Evolutionary conservation across 2,888 invertebrate genomes (phyloP).

Genomic region (Lomographa bimaculata): DNA sequence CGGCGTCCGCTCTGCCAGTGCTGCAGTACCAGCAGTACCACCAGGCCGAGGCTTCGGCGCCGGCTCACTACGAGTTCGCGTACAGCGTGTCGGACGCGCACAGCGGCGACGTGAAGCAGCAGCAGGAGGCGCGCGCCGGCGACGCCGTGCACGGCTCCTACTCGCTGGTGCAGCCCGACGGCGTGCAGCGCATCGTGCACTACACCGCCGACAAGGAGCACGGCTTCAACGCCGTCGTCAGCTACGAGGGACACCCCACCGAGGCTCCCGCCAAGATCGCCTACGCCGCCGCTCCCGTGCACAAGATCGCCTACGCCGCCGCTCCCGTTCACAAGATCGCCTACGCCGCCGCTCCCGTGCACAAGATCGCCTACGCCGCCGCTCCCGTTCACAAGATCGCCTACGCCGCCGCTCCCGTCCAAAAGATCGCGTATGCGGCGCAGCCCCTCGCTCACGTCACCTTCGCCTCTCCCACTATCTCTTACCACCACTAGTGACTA

Average conservation of each 20-base stretch:
- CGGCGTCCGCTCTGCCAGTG: slow-evolving; percentile 38
- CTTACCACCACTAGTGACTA: slow-evolving; percentile 66
- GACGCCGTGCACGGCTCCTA: slow-evolving; percentile 74
- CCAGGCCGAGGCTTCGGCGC: slow-evolving; percentile 52
- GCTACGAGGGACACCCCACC: slow-evolving; percentile 67
- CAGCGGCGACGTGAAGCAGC: slow-evolving; percentile 74
- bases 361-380: slow-evolving; percentile 44
- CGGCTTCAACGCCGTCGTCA: slow-evolving; percentile 75
- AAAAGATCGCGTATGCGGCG: slow-evolving; percentile 38
- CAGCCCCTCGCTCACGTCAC: slow-evolving; percentile 50
- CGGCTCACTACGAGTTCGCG: slow-evolving; percentile 70
- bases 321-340: slow-evolving; percentile 39
- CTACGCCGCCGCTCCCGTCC: slow-evolving; percentile 36
- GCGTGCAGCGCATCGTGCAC: slow-evolving; percentile 70
- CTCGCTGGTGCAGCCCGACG: slow-evolving; percentile 76
- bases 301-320: slow-evolving; percentile 15
- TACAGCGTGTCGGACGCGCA: slow-evolving; percentile 73
- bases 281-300: slow-evolving; percentile 42
- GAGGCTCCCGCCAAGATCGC: slow-evolving; percentile 39
- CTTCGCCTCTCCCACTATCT: slow-evolving; percentile 65
- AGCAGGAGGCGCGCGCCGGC: slow-evolving; percentile 70
- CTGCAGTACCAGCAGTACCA: slow-evolving; percentile 59
- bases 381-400: slow-evolving; percentile 40
- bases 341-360: slow-evolving; percentile 45
- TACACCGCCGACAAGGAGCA: slow-evolving; percentile 69